Evolutionary conservation across 2,888 invertebrate genomes (phyloP).

Genomic region (Linnaemya vulpina): DNA sequence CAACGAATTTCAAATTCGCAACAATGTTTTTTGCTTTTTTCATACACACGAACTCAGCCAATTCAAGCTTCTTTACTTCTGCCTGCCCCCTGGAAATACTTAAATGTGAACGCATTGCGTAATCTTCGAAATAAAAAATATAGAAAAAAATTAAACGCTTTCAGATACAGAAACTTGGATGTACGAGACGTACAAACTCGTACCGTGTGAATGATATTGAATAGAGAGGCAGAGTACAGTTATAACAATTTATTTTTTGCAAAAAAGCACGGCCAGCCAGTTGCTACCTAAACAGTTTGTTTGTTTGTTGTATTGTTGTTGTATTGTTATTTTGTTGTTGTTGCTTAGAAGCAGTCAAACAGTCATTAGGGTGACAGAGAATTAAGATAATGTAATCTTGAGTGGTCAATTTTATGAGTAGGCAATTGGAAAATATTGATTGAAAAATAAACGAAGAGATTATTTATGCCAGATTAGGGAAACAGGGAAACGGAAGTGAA

Average conservation of each 20-base stretch:
- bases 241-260: slow-evolving; percentile 56
- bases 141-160: slow-evolving; percentile 30
- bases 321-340: neutral
- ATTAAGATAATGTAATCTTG: slow-evolving; percentile 8
- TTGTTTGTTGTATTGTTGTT: neutral
- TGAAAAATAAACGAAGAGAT: no score
- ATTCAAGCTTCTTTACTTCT: slow-evolving; percentile 33
- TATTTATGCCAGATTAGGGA: no score
- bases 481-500: no score
- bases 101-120: slow-evolving; percentile 73
- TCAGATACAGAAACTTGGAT: slow-evolving; percentile 41
- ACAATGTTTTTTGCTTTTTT: slow-evolving; percentile 45
- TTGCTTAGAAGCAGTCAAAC: slow-evolving; percentile 7
- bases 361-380: slow-evolving; percentile 13
- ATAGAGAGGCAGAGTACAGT: slow-evolving; percentile 56
- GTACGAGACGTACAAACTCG: neutral
- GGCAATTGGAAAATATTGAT: no score
- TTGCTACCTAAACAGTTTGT: slow-evolving; percentile 51
- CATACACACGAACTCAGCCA: slow-evolving; percentile 48
- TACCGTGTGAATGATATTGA: slow-evolving; percentile 36
- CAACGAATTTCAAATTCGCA: slow-evolving; percentile 59
- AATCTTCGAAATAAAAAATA: slow-evolving; percentile 59
- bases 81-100: slow-evolving; percentile 37
- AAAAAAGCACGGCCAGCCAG: slow-evolving; percentile 32
- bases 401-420: neutral